These are phyloP conservation scores for Cydia pomonella DNA, from an alignment of 1,140 invertebrate species.

Conservation along the genomic window DNA sequence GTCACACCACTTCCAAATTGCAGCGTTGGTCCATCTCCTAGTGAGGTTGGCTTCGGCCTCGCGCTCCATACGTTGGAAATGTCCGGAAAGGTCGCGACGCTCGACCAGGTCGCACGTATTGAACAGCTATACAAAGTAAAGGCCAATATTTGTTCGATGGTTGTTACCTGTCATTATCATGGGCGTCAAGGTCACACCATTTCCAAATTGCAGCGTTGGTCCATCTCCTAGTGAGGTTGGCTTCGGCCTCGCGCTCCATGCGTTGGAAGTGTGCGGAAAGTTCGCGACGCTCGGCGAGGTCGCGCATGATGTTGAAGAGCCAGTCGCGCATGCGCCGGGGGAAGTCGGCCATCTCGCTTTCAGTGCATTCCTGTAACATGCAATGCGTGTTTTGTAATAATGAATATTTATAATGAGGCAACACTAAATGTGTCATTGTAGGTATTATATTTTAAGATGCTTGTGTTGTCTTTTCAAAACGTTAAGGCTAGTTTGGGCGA, in stretches of 20 bases:
- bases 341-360: conserved; percentile 94
- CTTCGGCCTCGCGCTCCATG: conserved; percentile 94
- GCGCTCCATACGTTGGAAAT: conserved; percentile 92
- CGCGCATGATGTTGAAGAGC: conserved; percentile 98
- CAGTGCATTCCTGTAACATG: conserved; percentile 84
- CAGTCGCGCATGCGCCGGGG: conserved; percentile 97
- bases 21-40: conserved; percentile 92
- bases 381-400: not conserved
- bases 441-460: too few relatives aligned
- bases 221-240: conserved; percentile 91
- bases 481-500: too few relatives aligned
- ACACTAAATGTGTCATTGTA: too few relatives aligned
- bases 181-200: conserved; percentile 96
- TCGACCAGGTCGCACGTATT: conserved; percentile 97
- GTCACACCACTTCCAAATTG: conserved; percentile 98
- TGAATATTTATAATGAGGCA: too few relatives aligned
- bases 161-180: conserved; percentile 89
- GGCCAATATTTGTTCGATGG: too few relatives aligned
- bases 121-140: conserved; percentile 64
- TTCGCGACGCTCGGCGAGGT: conserved; percentile 94
- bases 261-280: conserved; percentile 91
- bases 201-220: conserved; percentile 97
- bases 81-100: conserved; percentile 90
- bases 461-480: too few relatives aligned
- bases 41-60: conserved; percentile 93